These are phyloP conservation scores for Parnassius glacialis DNA, from an alignment of 2,888 invertebrate genomes.

Conservation along the genomic window DNA sequence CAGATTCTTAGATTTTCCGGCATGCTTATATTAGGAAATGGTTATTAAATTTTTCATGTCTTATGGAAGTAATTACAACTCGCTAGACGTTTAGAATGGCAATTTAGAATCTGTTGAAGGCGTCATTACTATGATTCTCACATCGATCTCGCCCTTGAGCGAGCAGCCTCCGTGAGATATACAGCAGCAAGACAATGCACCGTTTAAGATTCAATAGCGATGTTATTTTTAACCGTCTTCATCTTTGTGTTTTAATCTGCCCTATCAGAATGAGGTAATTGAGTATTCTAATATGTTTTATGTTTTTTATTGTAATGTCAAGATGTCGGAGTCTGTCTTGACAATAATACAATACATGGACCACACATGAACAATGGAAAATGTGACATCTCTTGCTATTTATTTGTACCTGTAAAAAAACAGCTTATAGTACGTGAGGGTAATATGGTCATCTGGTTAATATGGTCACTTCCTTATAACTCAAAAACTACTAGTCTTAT, in stretches of 20 bases:
- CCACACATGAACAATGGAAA: too few species aligned
- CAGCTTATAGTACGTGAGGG: too few species aligned
- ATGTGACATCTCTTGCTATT: too few species aligned
- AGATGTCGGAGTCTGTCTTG: not conserved
- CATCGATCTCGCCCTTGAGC: conserved; percentile 38
- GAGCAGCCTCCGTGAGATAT: conserved; percentile 28
- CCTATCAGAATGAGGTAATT: conserved; percentile 25
- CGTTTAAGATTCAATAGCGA: conserved; percentile 30
- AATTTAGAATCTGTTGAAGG: conserved; percentile 20
- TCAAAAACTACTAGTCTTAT: too few species aligned
- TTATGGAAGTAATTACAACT: not conserved
- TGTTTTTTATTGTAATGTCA: not conserved
- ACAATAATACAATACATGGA: not conserved
- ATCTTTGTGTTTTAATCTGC: conserved; percentile 33
- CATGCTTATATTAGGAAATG: too few species aligned
- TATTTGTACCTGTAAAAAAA: too few species aligned
- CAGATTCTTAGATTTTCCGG: too few species aligned
- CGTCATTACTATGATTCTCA: conserved; percentile 36
- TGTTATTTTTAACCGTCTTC: conserved; percentile 4
- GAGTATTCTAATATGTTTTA: not conserved
- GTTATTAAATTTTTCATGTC: too few species aligned
- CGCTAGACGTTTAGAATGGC: not conserved
- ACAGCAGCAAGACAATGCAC: conserved; percentile 32
- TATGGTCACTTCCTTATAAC: too few species aligned
- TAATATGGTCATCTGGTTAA: too few species aligned